Percentiles rank a stretch among this genome's conserved stretches.
phyloP scores from a whole-genome alignment of 2,797 vertebrate genomes.

The Micrastur ruficollis region DNA sequence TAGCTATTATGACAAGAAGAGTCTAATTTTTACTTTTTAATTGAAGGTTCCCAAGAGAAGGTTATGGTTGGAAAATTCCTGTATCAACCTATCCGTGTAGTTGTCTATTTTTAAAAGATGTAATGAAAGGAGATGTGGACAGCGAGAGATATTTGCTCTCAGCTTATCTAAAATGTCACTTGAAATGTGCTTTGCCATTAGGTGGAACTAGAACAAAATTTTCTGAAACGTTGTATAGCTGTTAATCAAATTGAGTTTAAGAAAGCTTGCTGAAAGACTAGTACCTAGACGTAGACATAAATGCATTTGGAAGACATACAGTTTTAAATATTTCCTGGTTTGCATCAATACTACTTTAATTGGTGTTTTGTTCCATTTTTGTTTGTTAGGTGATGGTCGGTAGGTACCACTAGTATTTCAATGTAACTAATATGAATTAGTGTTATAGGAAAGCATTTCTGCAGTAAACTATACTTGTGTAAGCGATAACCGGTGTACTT shows the following conservation, averaged over 20 bases:
- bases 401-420: not conserved
- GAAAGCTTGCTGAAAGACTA: not conserved
- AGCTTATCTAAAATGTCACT: not conserved
- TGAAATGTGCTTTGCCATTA: not conserved
- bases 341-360: not conserved
- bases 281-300: not conserved
- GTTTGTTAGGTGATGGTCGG: not conserved
- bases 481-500: not conserved
- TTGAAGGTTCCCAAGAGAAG: not conserved
- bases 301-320: not conserved
- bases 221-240: not conserved
- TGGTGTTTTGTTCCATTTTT: not conserved
- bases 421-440: conserved; percentile 14
- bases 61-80: not conserved
- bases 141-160: not conserved
- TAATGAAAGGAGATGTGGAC: not conserved
- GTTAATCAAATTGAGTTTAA: not conserved
- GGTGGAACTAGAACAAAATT: not conserved
- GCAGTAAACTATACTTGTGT: not conserved
- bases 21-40: not conserved
- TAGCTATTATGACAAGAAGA: not conserved
- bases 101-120: not conserved
- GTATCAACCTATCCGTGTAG: not conserved
- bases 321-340: not conserved
- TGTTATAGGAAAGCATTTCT: conserved; percentile 24